Evolutionary conservation across 1,140 invertebrate species (phyloP), one percentile per base, ranked within the genome.

Genomic region (Drosophila sp.): DNA sequence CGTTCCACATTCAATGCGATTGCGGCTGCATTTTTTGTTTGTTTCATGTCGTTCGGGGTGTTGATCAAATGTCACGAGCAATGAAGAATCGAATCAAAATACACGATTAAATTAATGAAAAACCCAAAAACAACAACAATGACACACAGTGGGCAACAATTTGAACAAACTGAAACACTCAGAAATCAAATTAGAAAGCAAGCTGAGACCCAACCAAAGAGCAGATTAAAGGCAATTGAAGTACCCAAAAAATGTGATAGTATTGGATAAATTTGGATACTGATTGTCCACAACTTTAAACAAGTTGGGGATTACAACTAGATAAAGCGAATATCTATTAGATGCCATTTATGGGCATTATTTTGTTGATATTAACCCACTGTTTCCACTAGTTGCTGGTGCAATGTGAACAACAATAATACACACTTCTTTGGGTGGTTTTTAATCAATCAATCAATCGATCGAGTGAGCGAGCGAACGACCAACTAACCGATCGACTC

Each of bases 21-120:
- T 38, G 30, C 41, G n/a, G 27, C 41, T 63, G n/a, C 40, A 38
- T 44, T 58, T n/a, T 17, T 56, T 33, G 11, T 38, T 6, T 60
- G 38, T 25, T 25, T 60, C 25, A 11, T 62, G 4, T 32, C 50
- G 4, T 61, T 38, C 17, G 17, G 17, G 35, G 32, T 32, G 30
- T 69, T 66, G 78, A 82, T 87, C 79, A 73, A 82, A 60, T 82
- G 71, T 87, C 83, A 85, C 66, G 83, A 83, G 60, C 60, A 62
- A 71, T 60, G 54, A 57, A 67, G 72, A 56, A 76, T 65, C 66
- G 68, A 79, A 83, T 79, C 60, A 50, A 63, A 70, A 72, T 32
- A 33, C 61, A 82, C 79, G 83, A 82, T 87, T 87, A 65, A 82
- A 82, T 82, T 81, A 80, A 82, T 87, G 71, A 74, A 63, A 54